phyloP scores from a whole-genome alignment of 2,797 vertebrate species.

The Onychomys torridus region DNA sequence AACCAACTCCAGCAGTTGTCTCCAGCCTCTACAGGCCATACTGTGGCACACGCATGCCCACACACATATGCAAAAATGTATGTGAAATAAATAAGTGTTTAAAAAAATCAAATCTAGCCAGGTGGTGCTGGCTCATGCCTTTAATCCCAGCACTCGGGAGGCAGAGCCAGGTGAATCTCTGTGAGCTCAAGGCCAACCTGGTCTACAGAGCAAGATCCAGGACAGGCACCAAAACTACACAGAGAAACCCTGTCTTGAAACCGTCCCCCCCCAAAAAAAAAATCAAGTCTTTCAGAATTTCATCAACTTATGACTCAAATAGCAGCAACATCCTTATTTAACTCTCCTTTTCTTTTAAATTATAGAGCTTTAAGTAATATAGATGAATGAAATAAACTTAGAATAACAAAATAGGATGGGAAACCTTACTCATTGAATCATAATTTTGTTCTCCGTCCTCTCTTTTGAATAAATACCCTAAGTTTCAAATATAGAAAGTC shows the following conservation, averaged over 20 bases:
- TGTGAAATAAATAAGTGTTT: background rate
- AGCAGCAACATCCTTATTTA: background rate
- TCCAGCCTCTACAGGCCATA: background rate
- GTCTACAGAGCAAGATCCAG: too few species aligned
- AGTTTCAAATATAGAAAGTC: conserved; percentile 67
- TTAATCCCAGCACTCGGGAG: too few species aligned
- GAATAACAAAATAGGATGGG: background rate
- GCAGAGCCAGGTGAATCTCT: too few species aligned
- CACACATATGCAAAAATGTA: background rate
- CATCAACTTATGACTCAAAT: conserved; percentile 1
- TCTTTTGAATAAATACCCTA: conserved; percentile 56
- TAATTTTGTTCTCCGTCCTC: background rate
- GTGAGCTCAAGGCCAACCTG: too few species aligned
- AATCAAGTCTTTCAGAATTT: background rate
- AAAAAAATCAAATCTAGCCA: background rate
- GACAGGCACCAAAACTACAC: too few species aligned
- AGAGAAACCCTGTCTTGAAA: too few species aligned
- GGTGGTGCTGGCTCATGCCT: too few species aligned
- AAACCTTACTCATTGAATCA: background rate
- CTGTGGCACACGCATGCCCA: background rate
- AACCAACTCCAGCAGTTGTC: background rate
- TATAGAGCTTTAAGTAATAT: conserved; percentile 12
- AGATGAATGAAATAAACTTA: background rate
- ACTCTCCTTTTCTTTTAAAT: background rate
- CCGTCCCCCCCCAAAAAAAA: too few species aligned